Evolutionary conservation across 2,113 vertebrate species (phyloP).

Genomic region (Vulpes ferrilata): DNA sequence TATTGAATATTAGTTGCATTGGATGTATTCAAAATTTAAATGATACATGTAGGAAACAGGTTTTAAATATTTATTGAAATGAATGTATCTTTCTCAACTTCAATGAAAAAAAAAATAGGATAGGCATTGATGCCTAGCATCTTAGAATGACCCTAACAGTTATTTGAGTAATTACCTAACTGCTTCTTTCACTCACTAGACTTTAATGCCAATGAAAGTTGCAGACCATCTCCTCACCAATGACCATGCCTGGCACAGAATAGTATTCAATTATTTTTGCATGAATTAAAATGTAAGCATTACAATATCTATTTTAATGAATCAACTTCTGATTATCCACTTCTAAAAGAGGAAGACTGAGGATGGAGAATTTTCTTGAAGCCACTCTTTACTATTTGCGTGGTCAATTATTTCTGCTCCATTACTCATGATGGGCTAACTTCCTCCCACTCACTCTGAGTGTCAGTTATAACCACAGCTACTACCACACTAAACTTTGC

Average conservation of each 20-base stretch:
- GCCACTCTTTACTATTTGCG: not conserved
- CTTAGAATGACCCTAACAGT: not conserved
- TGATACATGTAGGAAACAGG: not conserved
- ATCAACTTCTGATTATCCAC: not conserved
- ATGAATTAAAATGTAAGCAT: not conserved
- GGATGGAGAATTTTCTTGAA: not conserved
- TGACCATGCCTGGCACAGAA: not conserved
- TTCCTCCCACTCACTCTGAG: too few species aligned
- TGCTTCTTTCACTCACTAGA: not conserved
- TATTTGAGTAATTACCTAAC: not conserved
- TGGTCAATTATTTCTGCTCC: not conserved
- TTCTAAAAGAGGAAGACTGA: not conserved
- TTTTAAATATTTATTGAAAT: constrained; percentile 16
- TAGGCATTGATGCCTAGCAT: not conserved
- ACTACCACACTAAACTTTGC: not conserved
- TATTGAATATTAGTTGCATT: not conserved
- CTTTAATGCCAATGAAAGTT: not conserved
- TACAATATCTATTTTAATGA: not conserved
- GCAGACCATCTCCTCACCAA: not conserved
- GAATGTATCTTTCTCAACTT: not conserved
- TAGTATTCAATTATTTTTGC: not conserved
- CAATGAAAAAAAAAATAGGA: not conserved
- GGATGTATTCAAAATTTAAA: not conserved
- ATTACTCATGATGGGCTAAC: not conserved
- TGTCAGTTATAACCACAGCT: not conserved